Evolutionary conservation across 2,888 invertebrate species (phyloP), one percentile per base, ranked within the genome.

Genomic region (Tachina lurida): DNA sequence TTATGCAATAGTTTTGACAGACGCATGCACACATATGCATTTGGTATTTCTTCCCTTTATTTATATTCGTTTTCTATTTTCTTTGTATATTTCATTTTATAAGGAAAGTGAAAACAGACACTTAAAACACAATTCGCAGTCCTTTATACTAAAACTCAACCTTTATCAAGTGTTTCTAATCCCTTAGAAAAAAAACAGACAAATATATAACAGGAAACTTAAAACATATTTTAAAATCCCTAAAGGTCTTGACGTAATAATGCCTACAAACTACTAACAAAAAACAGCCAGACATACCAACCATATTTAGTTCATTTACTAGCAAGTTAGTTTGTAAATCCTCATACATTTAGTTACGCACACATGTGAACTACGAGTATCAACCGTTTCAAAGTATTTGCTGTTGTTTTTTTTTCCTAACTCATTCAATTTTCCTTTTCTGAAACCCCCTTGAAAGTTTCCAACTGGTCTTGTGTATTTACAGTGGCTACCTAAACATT

Each of bases 1-100:
- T 84, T 87, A 87, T 87, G 86, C 84, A 87, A 87, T 78, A 81
- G 80, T 84, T 87, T 84, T 84, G 84, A 84, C 84, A 84, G 67
- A 49, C 56, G 65, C 56, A 49, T 49, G 70, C 56, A 80, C 63
- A 73, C 58, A 45, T 4, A 15, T 7, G 43, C 22, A 73, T 56
- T 39, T 41, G 22, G 10, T 39, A 10, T 15, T 63, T 19, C 2
- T 43, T 70, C 15, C 10, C 58, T 56, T 71, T 31, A 47, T 22
- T 12, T 31, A 31, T 31, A 31, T 31, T 7, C 10, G 3, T 13
- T 68, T 54, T 49, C 22, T 52, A 45, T 4, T 67, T 39, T 22
- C 54, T 17, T 56, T 67, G 15, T 63, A 10, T 63, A 56, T 58
- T 39, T n/a, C 31, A 54, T 58, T 81, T 77, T 70, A 81, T 85